phyloP scores from a whole-genome alignment of 2,113 vertebrate genomes.

The Corydoras sp. region DNA sequence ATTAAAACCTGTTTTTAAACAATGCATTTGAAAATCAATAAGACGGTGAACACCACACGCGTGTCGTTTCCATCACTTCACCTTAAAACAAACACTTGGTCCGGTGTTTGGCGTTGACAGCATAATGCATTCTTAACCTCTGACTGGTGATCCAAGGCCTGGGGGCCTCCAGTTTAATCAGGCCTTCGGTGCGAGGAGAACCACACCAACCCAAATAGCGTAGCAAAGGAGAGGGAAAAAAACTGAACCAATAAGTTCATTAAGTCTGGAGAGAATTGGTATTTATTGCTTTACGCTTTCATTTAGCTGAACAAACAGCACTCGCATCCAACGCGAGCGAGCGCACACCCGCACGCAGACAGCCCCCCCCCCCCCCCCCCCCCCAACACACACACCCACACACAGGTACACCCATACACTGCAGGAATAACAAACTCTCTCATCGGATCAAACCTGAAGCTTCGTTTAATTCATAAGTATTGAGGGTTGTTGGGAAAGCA shows the following conservation, averaged over 20 bases:
- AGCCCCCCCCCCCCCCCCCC: too few relatives aligned
- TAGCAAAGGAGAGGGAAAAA: neutral
- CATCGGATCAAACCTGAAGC: conserved; percentile 10
- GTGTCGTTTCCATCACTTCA: too few relatives aligned
- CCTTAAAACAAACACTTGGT: too few relatives aligned
- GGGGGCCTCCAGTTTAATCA: conserved; percentile 3
- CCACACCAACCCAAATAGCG: conserved; percentile 12
- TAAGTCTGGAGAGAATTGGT: conserved; percentile 18
- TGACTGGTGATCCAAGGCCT: neutral
- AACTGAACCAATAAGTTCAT: conserved; percentile 23
- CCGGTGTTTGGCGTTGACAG: neutral
- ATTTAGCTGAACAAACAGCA: conserved; percentile 30
- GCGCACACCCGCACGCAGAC: neutral
- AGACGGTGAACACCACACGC: too few relatives aligned
- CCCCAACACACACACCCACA: neutral
- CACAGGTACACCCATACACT: conserved; percentile 5
- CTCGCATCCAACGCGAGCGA: neutral
- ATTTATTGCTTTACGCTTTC: conserved; percentile 23
- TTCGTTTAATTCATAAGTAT: conserved; percentile 24
- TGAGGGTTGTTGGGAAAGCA: conserved; percentile 16
- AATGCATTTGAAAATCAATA: too few relatives aligned
- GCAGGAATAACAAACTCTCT: conserved; percentile 22
- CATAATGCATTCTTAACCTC: conserved; percentile 7
- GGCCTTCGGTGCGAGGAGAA: conserved; percentile 1
- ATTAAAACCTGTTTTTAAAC: too few relatives aligned